These are phyloP conservation scores for Cygnus atratus DNA, from an alignment of 2,113 vertebrate species.

Conservation along the genomic window DNA sequence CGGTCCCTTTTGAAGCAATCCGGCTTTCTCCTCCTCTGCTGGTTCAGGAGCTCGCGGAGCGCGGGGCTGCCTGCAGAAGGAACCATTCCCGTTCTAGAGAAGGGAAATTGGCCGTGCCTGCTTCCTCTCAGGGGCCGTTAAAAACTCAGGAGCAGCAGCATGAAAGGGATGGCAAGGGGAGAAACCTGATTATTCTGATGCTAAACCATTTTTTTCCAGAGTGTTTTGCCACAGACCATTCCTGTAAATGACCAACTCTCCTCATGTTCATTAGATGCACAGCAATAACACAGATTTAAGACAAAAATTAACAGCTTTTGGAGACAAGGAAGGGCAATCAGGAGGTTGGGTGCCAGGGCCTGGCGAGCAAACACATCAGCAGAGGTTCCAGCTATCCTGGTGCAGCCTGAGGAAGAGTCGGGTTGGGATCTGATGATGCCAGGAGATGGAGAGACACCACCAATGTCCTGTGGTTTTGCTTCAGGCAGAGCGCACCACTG, in stretches of 20 bases:
- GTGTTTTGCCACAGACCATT: background rate
- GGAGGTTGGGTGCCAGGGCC: no score
- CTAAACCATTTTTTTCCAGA: background rate
- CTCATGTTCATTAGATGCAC: background rate
- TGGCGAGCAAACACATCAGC: accelerated
- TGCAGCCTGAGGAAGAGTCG: background rate
- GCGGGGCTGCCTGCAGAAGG: background rate
- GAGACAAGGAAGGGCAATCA: background rate
- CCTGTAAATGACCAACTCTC: background rate
- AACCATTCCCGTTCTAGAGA: accelerated
- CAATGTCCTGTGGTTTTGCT: accelerated
- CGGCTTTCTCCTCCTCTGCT: no score
- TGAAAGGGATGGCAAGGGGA: no score
- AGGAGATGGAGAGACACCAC: background rate
- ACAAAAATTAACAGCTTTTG: background rate
- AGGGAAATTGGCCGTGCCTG: background rate
- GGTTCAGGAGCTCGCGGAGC: background rate
- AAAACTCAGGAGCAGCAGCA: background rate
- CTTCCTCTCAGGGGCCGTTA: background rate
- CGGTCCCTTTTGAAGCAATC: background rate
- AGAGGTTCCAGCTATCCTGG: background rate
- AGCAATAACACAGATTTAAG: background rate
- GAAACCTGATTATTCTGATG: background rate
- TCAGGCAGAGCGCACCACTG: background rate
- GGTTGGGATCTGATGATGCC: accelerated